A percentile compares a stretch with the other conserved stretches of the same genome.
These are phyloP conservation scores for Erebia ligea DNA, from an alignment of 2,888 invertebrate species.

Conservation along the genomic window DNA sequence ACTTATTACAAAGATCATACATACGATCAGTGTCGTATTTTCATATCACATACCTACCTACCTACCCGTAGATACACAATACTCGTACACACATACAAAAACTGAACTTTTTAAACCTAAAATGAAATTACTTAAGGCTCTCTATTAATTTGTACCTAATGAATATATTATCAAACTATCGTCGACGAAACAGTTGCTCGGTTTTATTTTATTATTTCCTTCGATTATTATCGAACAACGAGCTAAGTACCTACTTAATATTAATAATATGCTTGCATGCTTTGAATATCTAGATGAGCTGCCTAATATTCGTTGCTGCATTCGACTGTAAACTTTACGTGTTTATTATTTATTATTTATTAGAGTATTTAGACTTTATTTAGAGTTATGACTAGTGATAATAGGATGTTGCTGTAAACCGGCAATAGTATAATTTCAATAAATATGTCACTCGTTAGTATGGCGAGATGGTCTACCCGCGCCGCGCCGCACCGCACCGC, in stretches of 20 bases:
- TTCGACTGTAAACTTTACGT: neutral
- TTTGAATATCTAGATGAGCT: neutral
- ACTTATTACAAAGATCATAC: too few relatives aligned
- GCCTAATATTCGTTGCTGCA: neutral
- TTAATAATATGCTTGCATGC: neutral
- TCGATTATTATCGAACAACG: neutral
- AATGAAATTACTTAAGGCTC: too few relatives aligned
- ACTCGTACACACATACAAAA: too few relatives aligned
- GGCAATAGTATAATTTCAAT: neutral
- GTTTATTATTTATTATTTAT: too few relatives aligned
- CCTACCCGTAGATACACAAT: too few relatives aligned
- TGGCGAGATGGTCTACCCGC: neutral
- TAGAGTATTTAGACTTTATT: too few relatives aligned
- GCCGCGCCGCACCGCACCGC: neutral
- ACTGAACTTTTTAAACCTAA: too few relatives aligned
- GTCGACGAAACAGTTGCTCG: neutral
- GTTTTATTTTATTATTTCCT: neutral
- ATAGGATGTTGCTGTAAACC: neutral
- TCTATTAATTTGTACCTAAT: too few relatives aligned
- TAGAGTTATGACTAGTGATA: neutral
- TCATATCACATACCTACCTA: too few relatives aligned
- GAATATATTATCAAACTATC: too few relatives aligned
- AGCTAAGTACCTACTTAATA: neutral
- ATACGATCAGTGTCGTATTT: too few relatives aligned
- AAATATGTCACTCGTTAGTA: conserved; percentile 10